A percentile compares a stretch with the other conserved stretches of the same genome.
These are phyloP conservation scores for Diphyllodes magnificus DNA, from an alignment of 2,113 vertebrate genomes.

Conservation along the genomic window DNA sequence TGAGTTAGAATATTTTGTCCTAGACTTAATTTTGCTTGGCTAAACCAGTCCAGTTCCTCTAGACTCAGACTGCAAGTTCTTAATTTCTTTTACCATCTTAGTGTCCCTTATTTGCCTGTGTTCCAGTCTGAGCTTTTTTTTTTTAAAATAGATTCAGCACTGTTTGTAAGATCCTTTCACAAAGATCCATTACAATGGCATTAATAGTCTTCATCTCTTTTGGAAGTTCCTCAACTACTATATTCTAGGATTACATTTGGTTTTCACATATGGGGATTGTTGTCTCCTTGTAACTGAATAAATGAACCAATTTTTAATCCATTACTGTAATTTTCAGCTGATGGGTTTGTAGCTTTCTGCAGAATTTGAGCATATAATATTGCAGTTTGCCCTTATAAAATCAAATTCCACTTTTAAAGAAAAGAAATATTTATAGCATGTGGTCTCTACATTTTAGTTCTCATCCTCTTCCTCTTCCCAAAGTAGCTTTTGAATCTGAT, in stretches of 20 bases:
- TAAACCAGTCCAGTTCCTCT: background rate
- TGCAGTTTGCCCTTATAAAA: background rate
- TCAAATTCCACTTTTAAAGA: background rate
- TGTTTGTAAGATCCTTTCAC: background rate
- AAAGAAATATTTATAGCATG: background rate
- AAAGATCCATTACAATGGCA: background rate
- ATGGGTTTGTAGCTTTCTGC: background rate
- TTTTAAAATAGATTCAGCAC: background rate
- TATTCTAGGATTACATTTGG: background rate
- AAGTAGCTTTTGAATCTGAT: background rate
- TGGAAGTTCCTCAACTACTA: background rate
- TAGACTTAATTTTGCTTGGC: background rate
- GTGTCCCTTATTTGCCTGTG: background rate
- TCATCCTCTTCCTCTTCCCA: background rate
- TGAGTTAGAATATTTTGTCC: background rate
- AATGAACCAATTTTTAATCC: background rate
- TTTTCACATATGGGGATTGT: background rate
- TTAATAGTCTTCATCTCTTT: background rate
- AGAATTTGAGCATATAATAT: background rate
- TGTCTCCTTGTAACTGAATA: background rate
- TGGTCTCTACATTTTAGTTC: background rate
- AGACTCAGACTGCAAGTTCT: background rate
- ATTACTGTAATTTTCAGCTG: background rate
- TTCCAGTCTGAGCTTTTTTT: background rate
- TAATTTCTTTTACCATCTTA: background rate